Conservation (phyloP, 2,888 invertebrate species). For the Acronicta leporina region DNA sequence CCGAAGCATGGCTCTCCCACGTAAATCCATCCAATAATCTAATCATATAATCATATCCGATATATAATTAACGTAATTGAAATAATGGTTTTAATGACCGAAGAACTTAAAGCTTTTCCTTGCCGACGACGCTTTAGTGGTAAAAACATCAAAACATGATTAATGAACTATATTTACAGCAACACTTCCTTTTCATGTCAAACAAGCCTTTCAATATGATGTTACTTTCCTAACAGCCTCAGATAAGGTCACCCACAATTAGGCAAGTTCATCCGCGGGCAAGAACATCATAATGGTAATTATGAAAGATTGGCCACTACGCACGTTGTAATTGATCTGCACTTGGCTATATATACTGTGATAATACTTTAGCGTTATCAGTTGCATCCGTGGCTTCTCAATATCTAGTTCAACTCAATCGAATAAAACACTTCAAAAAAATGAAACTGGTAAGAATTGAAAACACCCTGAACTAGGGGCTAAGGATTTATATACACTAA, state of each 20-base stretch:
- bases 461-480: background rate
- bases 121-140: too few relatives aligned
- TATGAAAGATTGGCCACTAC: conserved; percentile 75
- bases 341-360: conserved; percentile 80
- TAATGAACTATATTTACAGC: too few relatives aligned
- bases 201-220: background rate
- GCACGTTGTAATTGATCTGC: conserved; percentile 73
- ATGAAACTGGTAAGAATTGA: conserved; percentile 76
- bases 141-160: too few relatives aligned
- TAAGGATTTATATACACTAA: too few relatives aligned
- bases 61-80: too few relatives aligned
- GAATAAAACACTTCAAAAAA: conserved; percentile 65
- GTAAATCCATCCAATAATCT: too few relatives aligned
- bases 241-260: conserved; percentile 61
- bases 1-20: too few relatives aligned
- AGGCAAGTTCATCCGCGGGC: conserved; percentile 74
- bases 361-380: conserved; percentile 73
- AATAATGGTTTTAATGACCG: too few relatives aligned
- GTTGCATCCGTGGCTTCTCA: conserved; percentile 65
- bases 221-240: conserved; percentile 10
- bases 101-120: too few relatives aligned
- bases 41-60: too few relatives aligned
- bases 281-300: conserved; percentile 69
- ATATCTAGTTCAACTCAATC: conserved; percentile 47
- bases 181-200: too few relatives aligned